Base-by-base conservation (phyloP, 2,888 invertebrate genomes). In the Microplitis manilae region DNA sequence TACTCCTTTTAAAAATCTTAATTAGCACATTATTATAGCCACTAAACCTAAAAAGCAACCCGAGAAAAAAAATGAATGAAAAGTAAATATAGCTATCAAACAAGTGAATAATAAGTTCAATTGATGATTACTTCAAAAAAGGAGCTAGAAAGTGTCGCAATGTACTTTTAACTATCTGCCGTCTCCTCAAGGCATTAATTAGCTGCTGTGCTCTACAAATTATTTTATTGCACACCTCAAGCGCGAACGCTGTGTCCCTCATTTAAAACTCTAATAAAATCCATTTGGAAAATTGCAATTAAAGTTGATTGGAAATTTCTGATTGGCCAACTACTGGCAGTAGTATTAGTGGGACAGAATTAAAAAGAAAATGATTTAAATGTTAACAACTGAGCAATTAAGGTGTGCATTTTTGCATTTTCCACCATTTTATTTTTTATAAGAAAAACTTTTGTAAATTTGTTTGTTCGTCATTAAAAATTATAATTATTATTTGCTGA, bases 161-260 rank as follows among this genome's bases (percentile, higher is more conserved):
- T 50, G 77, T 41, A 74, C 68, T 78, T 80, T 65, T 68, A 74
- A 71, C 72, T 60, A 17, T 50, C 40, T 68, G 79, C 83, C 73
- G 79, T 79, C 75, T 77, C 75, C 7, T 69, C 69, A 13, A 75
- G 71, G 82, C 82, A 81, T 84, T 81, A 83, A 85, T 84, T 80
- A 82, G 75, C 75, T 68, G 79, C 38, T 9, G 68, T 17, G 72
- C 61, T 61, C 61, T 38, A 62, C 15, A 68, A 67, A 61, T 64
- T 40, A 50, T 7, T 20, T 13, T 41, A 6, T 60, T 60, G 62
- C 8, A 62, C 8, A 7, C 7, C 6, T 20, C 13, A 30, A 30
- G 2, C 30, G 30, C 30, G 30, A 30, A 30, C n/a, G 59, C 59
- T 59, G 59, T 59, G 59, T 59, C 30, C 30, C 30, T 30, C 2